Conservation (phyloP, 1,140 invertebrate genomes). For the Brachionus koreanus region DNA sequence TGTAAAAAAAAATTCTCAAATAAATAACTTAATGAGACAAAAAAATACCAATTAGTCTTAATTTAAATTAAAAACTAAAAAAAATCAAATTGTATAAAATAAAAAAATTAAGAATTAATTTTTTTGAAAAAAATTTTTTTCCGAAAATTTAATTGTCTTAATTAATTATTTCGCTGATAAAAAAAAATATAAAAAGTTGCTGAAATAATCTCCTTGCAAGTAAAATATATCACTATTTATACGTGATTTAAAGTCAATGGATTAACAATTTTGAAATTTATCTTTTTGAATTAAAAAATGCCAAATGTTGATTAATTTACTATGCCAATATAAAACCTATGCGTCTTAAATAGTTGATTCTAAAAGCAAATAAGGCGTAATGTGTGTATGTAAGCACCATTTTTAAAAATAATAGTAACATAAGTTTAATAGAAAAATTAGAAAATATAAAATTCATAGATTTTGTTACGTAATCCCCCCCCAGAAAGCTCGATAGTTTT, state of each 20-base stretch:
- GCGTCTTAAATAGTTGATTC: neutral
- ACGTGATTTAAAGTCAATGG: neutral
- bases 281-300: neutral
- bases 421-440: neutral
- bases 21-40: too few species aligned
- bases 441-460: neutral
- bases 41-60: too few species aligned
- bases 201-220: neutral
- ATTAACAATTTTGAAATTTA: neutral
- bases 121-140: too few species aligned
- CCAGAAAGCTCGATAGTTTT: neutral
- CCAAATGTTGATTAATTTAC: neutral
- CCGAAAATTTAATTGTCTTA: too few species aligned
- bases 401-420: neutral
- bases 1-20: too few species aligned
- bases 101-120: too few species aligned
- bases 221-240: neutral
- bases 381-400: neutral
- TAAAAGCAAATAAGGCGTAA: neutral
- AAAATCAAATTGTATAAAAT: too few species aligned
- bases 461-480: neutral
- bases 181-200: too few species aligned
- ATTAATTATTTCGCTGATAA: too few species aligned
- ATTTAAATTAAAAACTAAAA: too few species aligned
- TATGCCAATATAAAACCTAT: neutral